Evolutionary conservation across 2,113 vertebrate genomes (phyloP).

Genomic region (Syngnathus floridae): DNA sequence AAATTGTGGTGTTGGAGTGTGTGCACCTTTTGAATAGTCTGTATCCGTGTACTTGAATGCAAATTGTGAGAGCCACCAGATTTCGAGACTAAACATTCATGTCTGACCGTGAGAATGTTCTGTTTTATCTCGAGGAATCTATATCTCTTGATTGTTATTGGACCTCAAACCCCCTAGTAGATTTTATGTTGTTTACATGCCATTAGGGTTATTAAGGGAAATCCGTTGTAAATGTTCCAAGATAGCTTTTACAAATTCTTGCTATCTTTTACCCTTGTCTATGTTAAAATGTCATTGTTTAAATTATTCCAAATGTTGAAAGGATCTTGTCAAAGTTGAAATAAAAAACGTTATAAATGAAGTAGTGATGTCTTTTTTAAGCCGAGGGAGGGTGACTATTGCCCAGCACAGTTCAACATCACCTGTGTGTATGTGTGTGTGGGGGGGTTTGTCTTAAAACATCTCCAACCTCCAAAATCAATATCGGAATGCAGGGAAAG

Average conservation of each 20-base stretch:
- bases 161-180: constrained; percentile 5
- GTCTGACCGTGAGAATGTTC: constrained; percentile 46
- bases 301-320: constrained; percentile 46
- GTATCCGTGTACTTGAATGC: not conserved
- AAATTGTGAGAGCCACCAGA: not conserved
- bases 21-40: not conserved
- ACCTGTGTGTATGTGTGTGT: too few relatives aligned
- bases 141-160: constrained; percentile 5
- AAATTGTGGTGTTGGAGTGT: not conserved
- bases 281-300: constrained; percentile 23
- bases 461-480: too few relatives aligned
- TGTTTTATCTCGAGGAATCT: constrained; percentile 5
- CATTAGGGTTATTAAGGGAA: constrained; percentile 57
- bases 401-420: too few relatives aligned
- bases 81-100: not conserved
- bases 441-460: too few relatives aligned
- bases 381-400: too few relatives aligned
- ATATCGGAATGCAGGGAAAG: too few relatives aligned
- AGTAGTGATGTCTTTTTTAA: not conserved
- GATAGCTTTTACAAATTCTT: constrained; percentile 21
- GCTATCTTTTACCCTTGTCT: constrained; percentile 21
- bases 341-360: not conserved
- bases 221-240: constrained; percentile 15
- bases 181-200: constrained; percentile 17
- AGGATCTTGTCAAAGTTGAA: constrained; percentile 24